A percentile compares a stretch with the other conserved stretches of the same genome.
phyloP scores from a whole-genome alignment of 2,888 invertebrate genomes.

The Eristalis intricaria region DNA sequence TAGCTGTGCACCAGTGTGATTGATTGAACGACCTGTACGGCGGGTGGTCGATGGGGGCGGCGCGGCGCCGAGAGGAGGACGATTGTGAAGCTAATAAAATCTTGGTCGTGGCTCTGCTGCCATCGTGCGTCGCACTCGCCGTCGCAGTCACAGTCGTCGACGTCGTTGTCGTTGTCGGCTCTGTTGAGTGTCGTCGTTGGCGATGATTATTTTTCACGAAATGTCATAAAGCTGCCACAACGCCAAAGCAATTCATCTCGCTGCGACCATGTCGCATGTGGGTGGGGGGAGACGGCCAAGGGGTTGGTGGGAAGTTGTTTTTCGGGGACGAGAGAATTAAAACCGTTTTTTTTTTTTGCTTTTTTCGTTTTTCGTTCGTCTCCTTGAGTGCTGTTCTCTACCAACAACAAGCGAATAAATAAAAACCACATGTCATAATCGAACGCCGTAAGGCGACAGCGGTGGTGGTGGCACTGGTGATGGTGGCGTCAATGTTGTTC shows the following conservation, averaged over 20 bases:
- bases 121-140: slow-evolving; percentile 27
- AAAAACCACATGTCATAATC: slow-evolving; percentile 71
- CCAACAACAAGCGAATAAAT: slow-evolving; percentile 68
- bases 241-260: slow-evolving; percentile 68
- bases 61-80: background rate
- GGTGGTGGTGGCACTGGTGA: background rate
- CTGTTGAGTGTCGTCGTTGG: slow-evolving; percentile 37
- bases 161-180: slow-evolving; percentile 10
- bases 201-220: slow-evolving; percentile 70
- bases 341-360: background rate
- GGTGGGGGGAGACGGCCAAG: slow-evolving; percentile 50
- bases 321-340: slow-evolving; percentile 62
- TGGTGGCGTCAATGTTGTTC: slow-evolving; percentile 53
- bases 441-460: slow-evolving; percentile 48
- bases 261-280: slow-evolving; percentile 51
- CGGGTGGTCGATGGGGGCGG: slow-evolving; percentile 4
- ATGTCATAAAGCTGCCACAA: slow-evolving; percentile 70
- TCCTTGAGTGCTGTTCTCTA: background rate
- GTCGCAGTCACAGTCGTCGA: slow-evolving; percentile 11
- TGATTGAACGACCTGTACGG: slow-evolving; percentile 61
- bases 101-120: slow-evolving; percentile 36
- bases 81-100: slow-evolving; percentile 60
- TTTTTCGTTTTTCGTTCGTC: background rate
- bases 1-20: slow-evolving; percentile 64
- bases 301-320: slow-evolving; percentile 60